Percentiles rank a stretch among this genome's conserved stretches.
Conservation (phyloP, 2,113 vertebrate species). For the Gopherus flavomarginatus region DNA sequence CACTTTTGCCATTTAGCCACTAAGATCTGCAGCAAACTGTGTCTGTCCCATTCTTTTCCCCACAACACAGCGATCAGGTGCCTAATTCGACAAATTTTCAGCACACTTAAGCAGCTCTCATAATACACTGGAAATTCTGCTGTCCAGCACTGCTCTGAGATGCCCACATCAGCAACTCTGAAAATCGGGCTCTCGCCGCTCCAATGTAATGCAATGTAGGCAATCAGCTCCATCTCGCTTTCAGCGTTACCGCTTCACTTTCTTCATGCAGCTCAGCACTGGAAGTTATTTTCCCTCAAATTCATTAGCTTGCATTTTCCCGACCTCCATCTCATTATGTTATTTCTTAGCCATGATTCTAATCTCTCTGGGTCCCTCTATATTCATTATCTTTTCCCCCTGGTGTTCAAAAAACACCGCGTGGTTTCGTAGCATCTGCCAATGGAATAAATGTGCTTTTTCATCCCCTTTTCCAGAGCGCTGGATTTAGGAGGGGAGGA, state of each 20-base stretch:
- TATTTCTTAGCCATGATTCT: background rate
- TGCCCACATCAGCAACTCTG: background rate
- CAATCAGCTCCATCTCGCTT: background rate
- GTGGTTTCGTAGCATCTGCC: background rate
- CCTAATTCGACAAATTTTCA: constrained; percentile 12
- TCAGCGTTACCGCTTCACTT: background rate
- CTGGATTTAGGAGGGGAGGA: background rate
- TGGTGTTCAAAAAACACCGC: background rate
- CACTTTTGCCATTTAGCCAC: background rate
- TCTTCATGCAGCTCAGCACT: background rate
- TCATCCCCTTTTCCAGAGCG: background rate
- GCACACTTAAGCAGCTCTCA: background rate
- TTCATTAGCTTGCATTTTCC: background rate
- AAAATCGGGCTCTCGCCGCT: background rate
- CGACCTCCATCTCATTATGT: background rate
- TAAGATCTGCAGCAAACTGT: background rate
- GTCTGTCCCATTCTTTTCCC: background rate
- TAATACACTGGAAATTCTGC: background rate
- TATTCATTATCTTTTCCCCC: background rate
- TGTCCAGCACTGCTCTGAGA: background rate
- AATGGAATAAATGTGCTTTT: background rate
- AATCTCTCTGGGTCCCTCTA: background rate
- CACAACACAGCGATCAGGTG: background rate
- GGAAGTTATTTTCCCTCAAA: background rate
- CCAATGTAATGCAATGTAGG: background rate